Conservation (phyloP, 2,888 invertebrate species). For the Belgica antarctica region DNA sequence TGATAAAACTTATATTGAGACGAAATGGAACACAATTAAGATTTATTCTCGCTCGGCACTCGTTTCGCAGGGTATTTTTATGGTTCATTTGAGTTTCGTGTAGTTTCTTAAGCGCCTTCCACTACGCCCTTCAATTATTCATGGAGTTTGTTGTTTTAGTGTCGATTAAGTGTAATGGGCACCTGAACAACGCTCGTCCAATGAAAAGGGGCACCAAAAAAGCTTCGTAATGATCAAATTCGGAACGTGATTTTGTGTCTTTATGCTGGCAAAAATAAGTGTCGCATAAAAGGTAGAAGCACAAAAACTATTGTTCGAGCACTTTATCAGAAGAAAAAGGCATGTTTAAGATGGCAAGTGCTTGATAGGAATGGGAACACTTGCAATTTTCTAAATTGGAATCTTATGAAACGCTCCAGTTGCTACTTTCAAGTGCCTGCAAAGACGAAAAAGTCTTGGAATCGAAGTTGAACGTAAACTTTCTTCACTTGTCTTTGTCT, state of each 20-base stretch:
- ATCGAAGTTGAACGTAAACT: too few relatives aligned
- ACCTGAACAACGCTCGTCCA: not conserved
- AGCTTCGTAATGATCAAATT: slow-evolving; percentile 4
- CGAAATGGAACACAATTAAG: not conserved
- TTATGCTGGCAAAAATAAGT: not conserved
- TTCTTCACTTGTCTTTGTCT: too few relatives aligned
- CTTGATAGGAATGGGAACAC: slow-evolving; percentile 4
- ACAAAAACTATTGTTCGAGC: not conserved
- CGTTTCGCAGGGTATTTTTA: not conserved
- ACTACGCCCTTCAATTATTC: slow-evolving; percentile 6
- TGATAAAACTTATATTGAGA: not conserved
- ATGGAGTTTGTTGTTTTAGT: slow-evolving; percentile 5
- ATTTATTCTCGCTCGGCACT: not conserved
- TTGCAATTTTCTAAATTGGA: slow-evolving; percentile 9
- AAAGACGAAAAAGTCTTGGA: not conserved
- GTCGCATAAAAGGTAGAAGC: too few relatives aligned
- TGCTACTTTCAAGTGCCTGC: not conserved
- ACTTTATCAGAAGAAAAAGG: slow-evolving; percentile 1
- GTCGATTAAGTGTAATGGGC: slow-evolving; percentile 20
- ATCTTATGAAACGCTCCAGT: not conserved
- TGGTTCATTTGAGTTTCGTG: not conserved
- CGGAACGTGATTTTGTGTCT: slow-evolving; percentile 19
- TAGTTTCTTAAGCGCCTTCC: not conserved
- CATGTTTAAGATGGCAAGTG: slow-evolving; percentile 8
- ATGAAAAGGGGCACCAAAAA: slow-evolving; percentile 1